A percentile compares a stretch with the other conserved stretches of the same genome.
phyloP scores from a whole-genome alignment of 1,140 invertebrate species.

The Ylistrum balloti region DNA sequence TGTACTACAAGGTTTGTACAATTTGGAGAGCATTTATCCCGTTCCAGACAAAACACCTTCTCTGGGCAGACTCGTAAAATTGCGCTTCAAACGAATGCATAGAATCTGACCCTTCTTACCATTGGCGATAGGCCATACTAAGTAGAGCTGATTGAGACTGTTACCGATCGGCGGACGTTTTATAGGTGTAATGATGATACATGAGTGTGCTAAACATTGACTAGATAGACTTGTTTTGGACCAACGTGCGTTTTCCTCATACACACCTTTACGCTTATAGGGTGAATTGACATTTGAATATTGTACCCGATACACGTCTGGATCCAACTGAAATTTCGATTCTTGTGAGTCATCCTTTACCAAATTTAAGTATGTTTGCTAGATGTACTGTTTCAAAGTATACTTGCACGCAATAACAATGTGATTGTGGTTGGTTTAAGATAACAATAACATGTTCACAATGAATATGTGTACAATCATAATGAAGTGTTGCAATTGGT shows the following conservation, averaged over 20 bases:
- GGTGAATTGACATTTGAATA: no score
- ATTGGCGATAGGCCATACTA: background rate
- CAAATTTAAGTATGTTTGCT: no score
- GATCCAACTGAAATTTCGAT: no score
- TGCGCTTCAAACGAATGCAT: conserved; percentile 32
- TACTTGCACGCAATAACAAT: no score
- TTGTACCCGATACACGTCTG: no score
- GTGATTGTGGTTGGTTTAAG: no score
- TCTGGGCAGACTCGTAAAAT: conserved; percentile 33
- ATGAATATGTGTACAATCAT: no score
- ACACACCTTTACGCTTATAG: no score
- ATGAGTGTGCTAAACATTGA: background rate
- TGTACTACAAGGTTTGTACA: conserved; percentile 5
- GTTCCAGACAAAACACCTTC: conserved; percentile 33
- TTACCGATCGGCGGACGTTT: background rate
- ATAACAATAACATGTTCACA: no score
- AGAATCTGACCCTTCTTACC: conserved; percentile 20
- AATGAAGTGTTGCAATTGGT: no score
- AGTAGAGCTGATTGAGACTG: background rate
- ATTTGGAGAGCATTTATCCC: conserved; percentile 23
- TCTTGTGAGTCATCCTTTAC: no score
- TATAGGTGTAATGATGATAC: background rate
- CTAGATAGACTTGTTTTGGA: background rate
- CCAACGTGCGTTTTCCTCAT: background rate
- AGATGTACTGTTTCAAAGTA: no score